Base-by-base conservation (phyloP, 2,888 invertebrate species). In the Melanchra persicariae region DNA sequence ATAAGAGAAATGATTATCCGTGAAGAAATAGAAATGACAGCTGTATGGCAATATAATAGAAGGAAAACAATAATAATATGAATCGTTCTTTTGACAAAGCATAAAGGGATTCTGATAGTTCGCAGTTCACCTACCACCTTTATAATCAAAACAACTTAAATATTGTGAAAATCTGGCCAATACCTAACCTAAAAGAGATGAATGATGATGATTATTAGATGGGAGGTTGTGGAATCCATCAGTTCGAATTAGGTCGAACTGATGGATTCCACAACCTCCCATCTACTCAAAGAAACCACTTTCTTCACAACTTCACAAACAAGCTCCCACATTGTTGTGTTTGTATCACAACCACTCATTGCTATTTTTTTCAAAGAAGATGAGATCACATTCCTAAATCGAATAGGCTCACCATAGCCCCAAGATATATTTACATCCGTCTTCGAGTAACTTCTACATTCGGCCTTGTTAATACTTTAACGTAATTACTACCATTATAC, bases 391-490 rank as follows among this genome's bases (percentile, higher is more conserved):
- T 77, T 40, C 24, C 17, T 59, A 15, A 49, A 62, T 34, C 17
- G 43, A 75, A 71, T 71, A 69, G 69, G 58, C 71, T 59, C 60
- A 63, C 67, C 8, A 62, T 70, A 60, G 70, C 82, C 79, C 66
- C 52, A 52, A 70, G 82, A 37, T 70, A 74, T 77, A 72, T 78
- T 79, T 60, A 78, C 67, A 83, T 85, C 83, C 83, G 83, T 76
- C 61, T 84, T 75, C 55, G 26, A 69, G 70, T 73, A 79, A 83
- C 77, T 67, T 70, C 62, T 79, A 81, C 78, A 78, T 69, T 70
- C 45, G 67, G 77, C 74, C 87, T 87, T 84, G 85, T 88, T 88
- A 87, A 78, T 85, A 83, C 85, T 86, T 87, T 87, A 85, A 82
- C 83, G 78, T 88, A 88, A 90, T 90, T 87, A 88, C 82, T 70